Evolutionary conservation across 2,888 invertebrate species (phyloP).

Genomic region (Drosophila barbarae): DNA sequence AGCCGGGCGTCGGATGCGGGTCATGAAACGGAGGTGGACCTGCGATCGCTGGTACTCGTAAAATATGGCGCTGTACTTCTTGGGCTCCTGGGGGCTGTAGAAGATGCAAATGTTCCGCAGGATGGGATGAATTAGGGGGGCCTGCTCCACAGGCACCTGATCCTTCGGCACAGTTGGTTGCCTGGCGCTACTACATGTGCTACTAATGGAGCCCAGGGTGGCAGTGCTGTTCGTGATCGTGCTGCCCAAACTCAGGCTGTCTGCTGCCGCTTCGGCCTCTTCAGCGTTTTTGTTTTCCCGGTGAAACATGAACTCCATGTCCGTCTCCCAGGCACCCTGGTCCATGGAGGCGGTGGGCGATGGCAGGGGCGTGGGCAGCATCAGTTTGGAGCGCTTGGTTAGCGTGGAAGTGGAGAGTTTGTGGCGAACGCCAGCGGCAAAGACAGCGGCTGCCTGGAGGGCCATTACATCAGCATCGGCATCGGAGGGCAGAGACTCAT

Average conservation of each 20-base stretch:
- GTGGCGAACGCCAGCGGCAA: slow-evolving; percentile 61
- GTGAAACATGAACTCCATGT: slow-evolving; percentile 78
- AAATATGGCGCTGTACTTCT: slow-evolving; percentile 76
- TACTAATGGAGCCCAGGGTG: slow-evolving; percentile 67
- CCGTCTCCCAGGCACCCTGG: slow-evolving; percentile 79
- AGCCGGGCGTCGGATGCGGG: slow-evolving; percentile 46
- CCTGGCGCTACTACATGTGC: slow-evolving; percentile 30
- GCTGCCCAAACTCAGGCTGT: slow-evolving; percentile 72
- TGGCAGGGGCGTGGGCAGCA: slow-evolving; percentile 46
- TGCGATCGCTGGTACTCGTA: slow-evolving; percentile 77
- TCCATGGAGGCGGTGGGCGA: slow-evolving; percentile 70
- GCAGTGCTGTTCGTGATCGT: slow-evolving; percentile 77
- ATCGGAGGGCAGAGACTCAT: slow-evolving; percentile 24
- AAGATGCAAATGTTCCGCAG: slow-evolving; percentile 77
- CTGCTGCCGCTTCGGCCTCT: slow-evolving; percentile 12
- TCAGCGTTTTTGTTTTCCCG: slow-evolving; percentile 43
- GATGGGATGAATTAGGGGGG: slow-evolving; percentile 62
- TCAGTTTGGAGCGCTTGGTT: slow-evolving; percentile 27
- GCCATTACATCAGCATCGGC: slow-evolving; percentile 46
- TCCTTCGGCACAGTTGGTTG: neutral
- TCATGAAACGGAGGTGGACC: slow-evolving; percentile 67
- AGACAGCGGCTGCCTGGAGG: slow-evolving; percentile 58
- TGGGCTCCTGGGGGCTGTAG: slow-evolving; percentile 75
- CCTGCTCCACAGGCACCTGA: neutral
- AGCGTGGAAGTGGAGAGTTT: slow-evolving; percentile 46